These are phyloP conservation scores for Pavo muticus DNA, from an alignment of 2,113 vertebrate species.

Conservation along the genomic window DNA sequence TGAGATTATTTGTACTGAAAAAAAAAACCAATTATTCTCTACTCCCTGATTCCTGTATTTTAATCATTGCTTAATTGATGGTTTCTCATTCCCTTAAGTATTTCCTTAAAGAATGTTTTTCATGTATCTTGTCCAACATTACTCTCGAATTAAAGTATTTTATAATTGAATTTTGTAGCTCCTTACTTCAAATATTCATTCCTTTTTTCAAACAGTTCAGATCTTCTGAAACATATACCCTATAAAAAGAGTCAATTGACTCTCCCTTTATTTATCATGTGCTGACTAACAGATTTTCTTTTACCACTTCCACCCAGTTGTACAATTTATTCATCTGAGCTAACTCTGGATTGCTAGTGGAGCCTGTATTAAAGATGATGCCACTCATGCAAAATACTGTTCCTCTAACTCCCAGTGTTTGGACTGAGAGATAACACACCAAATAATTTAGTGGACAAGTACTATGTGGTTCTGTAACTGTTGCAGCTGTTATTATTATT, in stretches of 20 bases:
- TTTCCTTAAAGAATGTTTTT: background rate
- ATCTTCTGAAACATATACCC: background rate
- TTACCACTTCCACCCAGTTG: background rate
- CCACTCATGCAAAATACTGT: background rate
- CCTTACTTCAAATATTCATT: background rate
- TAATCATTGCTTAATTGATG: background rate
- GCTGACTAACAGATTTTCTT: background rate
- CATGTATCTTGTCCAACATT: background rate
- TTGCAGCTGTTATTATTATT: background rate
- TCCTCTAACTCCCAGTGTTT: background rate
- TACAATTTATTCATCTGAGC: background rate
- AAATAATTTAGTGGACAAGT: background rate
- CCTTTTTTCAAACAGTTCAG: background rate
- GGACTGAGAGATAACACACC: background rate
- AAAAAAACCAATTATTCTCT: background rate
- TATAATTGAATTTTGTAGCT: background rate
- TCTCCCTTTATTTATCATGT: background rate
- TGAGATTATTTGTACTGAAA: background rate
- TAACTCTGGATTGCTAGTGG: background rate
- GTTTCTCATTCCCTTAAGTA: background rate
- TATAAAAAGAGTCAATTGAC: background rate
- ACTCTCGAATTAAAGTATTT: background rate
- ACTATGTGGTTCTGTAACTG: background rate
- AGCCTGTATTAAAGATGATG: background rate
- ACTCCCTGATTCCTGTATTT: background rate